These are phyloP conservation scores for Dione juno DNA, from an alignment of 2,888 invertebrate species.

Conservation along the genomic window DNA sequence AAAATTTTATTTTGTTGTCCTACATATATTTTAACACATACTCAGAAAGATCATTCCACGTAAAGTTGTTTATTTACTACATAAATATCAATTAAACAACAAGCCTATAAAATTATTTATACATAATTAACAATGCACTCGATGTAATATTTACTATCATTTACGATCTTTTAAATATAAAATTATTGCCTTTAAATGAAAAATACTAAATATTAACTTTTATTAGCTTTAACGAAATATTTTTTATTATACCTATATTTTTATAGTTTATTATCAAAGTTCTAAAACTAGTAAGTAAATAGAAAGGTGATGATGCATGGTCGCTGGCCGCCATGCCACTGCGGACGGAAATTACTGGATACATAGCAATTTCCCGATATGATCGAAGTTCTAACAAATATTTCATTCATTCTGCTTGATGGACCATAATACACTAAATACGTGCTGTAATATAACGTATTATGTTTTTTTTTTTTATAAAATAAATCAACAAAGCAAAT, in stretches of 20 bases:
- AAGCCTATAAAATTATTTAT: neutral
- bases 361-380: conserved; percentile 71
- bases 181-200: neutral
- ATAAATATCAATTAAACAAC: neutral
- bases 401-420: conserved; percentile 16
- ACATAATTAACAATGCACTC: neutral
- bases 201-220: neutral
- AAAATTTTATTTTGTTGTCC: neutral
- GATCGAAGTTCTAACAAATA: conserved; percentile 27
- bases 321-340: conserved; percentile 61
- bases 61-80: neutral
- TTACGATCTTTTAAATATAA: neutral
- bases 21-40: neutral
- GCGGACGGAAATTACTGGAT: conserved; percentile 73
- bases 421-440: conserved; percentile 5
- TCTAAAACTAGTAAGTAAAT: conserved; percentile 10
- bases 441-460: neutral
- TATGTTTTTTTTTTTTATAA: neutral
- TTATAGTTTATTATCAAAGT: too few relatives aligned
- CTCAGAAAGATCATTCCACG: neutral
- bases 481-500: neutral
- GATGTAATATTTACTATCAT: neutral
- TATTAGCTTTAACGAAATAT: too few relatives aligned
- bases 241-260: too few relatives aligned
- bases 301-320: conserved; percentile 51